Evolutionary conservation across 2,113 vertebrate genomes (phyloP), one percentile per base, ranked within the genome.

Genomic region (Sciurus niger): DNA sequence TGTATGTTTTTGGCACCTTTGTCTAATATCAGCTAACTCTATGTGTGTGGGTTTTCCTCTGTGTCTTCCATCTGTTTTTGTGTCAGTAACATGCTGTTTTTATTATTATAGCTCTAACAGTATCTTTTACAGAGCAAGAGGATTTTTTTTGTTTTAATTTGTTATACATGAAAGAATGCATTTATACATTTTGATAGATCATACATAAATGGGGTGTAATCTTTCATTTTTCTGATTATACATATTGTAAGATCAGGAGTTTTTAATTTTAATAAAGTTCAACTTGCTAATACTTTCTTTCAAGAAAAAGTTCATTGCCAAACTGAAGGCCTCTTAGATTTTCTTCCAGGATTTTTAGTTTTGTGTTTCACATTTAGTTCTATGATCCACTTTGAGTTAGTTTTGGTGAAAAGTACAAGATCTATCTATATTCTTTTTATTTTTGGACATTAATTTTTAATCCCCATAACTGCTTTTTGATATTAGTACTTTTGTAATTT

Each of bases 291-390:
- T 37, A 30, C 46, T 95, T 65, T 90, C 14, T 60, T 86, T 86
- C 18, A 48, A 86, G 46, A 63, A 60, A 90, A 70, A 85, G 18
- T n/a, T 37, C 55, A 77, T 55, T 76, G 60, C 17, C 30, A 88
- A 68, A 68, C 18, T 70, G 40, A 84, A 95, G 37, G 20, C 20
- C 25, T 40, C 13, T 63, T 78, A 84, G 18, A 87, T 46, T 77
- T 90, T 67, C 22, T 72, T 90, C n/a, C 32, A 83, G 18, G 67
- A 72, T 65, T 90, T 97, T 72, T 72, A 92, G n/a, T 46, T 97
- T 65, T 72, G 34, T 53, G 24, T 51, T 79, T 90, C 8, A 65
- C 12, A 37, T 80, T 77, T 92, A 89, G 48, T 14, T 82, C 18
- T 85, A 40, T 76, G 40, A 82, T 65, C n/a, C 34, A 37, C 63